phyloP scores from a whole-genome alignment of 2,888 invertebrate species.

The Hydroisotoma schaefferi region DNA sequence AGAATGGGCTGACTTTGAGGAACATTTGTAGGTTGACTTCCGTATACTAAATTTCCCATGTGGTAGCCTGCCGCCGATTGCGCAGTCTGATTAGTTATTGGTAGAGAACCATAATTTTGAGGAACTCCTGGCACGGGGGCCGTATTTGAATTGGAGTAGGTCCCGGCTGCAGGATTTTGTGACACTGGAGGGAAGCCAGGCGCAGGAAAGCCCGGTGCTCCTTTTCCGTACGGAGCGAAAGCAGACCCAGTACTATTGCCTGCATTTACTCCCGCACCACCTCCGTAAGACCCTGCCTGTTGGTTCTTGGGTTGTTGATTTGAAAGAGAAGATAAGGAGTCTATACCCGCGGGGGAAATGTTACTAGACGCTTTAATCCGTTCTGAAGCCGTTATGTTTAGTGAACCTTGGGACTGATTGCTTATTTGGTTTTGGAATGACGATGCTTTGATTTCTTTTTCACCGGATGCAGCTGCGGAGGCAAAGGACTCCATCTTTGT shows the following conservation, averaged over 20 bases:
- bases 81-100: conserved; percentile 33
- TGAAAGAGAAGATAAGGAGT: conserved; percentile 30
- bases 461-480: conserved; percentile 37
- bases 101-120: conserved; percentile 31
- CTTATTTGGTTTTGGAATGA: conserved; percentile 47
- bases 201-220: conserved; percentile 47
- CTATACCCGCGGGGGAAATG: conserved; percentile 28
- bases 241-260: conserved; percentile 43
- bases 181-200: conserved; percentile 44
- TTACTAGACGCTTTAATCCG: conserved; percentile 23
- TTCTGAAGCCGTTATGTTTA: conserved; percentile 12
- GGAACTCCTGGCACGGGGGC: conserved; percentile 24
- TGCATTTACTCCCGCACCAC: conserved; percentile 37
- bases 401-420: conserved; percentile 8
- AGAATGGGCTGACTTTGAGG: conserved; percentile 17
- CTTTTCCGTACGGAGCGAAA: conserved; percentile 45
- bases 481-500: conserved; percentile 40
- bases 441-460: conserved; percentile 38
- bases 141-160: conserved; percentile 27
- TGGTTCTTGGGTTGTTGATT: conserved; percentile 38
- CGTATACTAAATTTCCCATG: conserved; percentile 37
- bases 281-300: conserved; percentile 38
- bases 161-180: conserved; percentile 24
- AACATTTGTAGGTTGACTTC: conserved; percentile 32
- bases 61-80: conserved; percentile 38